Conservation (phyloP, 2,113 vertebrate species). For the Bos indicus region DNA sequence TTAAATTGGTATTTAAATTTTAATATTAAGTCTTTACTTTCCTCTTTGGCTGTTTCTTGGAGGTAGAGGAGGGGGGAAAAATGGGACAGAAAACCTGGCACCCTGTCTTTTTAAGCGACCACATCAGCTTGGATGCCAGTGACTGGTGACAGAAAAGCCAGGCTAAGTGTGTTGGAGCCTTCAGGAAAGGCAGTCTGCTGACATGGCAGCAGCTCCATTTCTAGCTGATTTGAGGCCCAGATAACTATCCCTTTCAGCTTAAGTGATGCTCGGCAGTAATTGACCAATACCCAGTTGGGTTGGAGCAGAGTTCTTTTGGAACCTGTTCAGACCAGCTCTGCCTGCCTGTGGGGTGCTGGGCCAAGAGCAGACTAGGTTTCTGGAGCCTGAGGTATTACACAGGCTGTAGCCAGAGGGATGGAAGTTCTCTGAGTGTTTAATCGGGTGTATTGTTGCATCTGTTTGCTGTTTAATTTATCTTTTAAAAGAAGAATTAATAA, state of each 20-base stretch:
- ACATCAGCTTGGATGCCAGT: constrained; percentile 72
- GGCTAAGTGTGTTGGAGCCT: constrained; percentile 68
- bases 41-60: neutral
- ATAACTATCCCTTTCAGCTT: constrained; percentile 82
- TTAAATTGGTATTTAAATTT: neutral
- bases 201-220: constrained; percentile 76
- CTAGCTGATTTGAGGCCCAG: constrained; percentile 84
- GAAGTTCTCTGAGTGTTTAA: constrained; percentile 70
- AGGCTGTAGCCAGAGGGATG: constrained; percentile 74
- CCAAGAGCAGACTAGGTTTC: constrained; percentile 80
- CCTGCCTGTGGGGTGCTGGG: constrained; percentile 62
- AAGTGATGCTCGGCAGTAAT: constrained; percentile 78
- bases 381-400: constrained; percentile 80
- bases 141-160: constrained; percentile 67
- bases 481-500: constrained; percentile 80
- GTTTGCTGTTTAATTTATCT: constrained; percentile 75
- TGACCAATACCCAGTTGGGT: constrained; percentile 79
- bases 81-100: neutral
- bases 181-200: constrained; percentile 78
- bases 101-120: constrained; percentile 71
- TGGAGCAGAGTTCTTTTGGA: constrained; percentile 81
- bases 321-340: constrained; percentile 74
- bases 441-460: constrained; percentile 72
- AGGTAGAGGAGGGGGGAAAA: neutral
- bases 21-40: neutral